phyloP scores from a whole-genome alignment of 2,113 vertebrate species.

The Silurus glanis region DNA sequence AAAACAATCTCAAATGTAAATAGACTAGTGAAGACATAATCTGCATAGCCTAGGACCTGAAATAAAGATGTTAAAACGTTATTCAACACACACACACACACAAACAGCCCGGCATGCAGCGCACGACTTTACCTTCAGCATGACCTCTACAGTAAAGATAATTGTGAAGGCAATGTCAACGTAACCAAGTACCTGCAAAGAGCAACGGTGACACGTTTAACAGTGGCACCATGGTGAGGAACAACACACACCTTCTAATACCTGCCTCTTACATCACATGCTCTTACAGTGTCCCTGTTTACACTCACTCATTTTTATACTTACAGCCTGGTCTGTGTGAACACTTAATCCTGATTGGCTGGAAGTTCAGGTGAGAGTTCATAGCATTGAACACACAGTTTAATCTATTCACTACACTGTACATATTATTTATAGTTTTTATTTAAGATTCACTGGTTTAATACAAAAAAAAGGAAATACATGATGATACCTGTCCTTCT shows the following conservation, averaged over 20 bases:
- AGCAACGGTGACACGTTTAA: conserved; percentile 81
- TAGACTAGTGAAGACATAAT: conserved; percentile 99
- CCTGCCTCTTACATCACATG: no score
- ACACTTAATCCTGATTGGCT: no score
- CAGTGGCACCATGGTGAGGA: conserved; percentile 48
- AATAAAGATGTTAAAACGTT: conserved; percentile 89
- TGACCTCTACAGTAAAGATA: conserved; percentile 99
- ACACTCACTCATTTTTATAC: background rate
- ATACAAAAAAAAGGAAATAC: background rate
- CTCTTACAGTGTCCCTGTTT: background rate
- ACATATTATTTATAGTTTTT: background rate
- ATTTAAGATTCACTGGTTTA: background rate
- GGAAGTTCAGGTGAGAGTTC: no score
- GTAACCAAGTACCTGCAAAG: conserved; percentile 99
- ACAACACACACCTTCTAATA: background rate
- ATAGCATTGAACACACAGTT: no score
- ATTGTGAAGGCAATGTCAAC: conserved; percentile 99
- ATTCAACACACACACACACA: conserved; percentile 74
- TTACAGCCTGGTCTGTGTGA: no score
- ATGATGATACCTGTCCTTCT: background rate
- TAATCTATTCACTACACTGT: background rate
- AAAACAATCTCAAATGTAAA: conserved; percentile 99
- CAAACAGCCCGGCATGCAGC: conserved; percentile 69
- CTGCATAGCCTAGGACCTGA: conserved; percentile 99
- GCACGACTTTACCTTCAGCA: conserved; percentile 93